Base-by-base conservation (phyloP, 64 coral and sea anemone species). In the Pachyseris speciosa region DNA sequence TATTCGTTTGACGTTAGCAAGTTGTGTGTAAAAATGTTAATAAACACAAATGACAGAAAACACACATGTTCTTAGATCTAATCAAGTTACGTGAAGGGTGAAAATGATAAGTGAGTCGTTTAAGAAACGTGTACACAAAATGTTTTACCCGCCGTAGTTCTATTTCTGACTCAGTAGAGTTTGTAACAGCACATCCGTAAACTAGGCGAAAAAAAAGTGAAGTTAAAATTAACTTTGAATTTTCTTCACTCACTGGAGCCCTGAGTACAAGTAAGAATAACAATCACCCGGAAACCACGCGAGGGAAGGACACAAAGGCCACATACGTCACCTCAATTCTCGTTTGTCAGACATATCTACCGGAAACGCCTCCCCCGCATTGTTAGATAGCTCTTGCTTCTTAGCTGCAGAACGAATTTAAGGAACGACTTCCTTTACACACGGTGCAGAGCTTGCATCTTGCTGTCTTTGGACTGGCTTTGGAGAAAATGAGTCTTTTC, bases 241-340 rank as follows among this genome's bases (percentile, higher is more conserved):
- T 10, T 25, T 37, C 1, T 19, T 81, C 25, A 25, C 20, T 63
- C 53, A 60, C 52, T 81, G 77, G 55, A 63, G 34, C 77, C 38
- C 32, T 67, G 29, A 79, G 75, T 61, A 59, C 77, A 61, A 58
- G 77, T 33, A 39, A 63, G 77, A 81, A 63, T 42, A 81, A 81
- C 77, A 81, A 81, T 81, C 34, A 81, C 77, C 77, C 77, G 77
- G 77, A 81, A 61, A 81, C 77, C 75, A 81, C 77, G 77, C 77
- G 30, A 34, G 77, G 32, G 27, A 20, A 12, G 53, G 77, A 40
- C 60, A 81, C 77, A 81, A 81, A 81, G 52, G 36, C 74, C 44
- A 81, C n/a, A 63, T 81, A 81, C 77, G 77, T 81, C 77, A 81
- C 49, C 13, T 40, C 17, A 25, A 61, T 58, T 61, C 34, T 20